Evolutionary conservation across 37 sponge, comb jelly and placozoan genomes (phyloP), one percentile per base, ranked within the genome.

Genomic region (Aphrocallistes beatrix): DNA sequence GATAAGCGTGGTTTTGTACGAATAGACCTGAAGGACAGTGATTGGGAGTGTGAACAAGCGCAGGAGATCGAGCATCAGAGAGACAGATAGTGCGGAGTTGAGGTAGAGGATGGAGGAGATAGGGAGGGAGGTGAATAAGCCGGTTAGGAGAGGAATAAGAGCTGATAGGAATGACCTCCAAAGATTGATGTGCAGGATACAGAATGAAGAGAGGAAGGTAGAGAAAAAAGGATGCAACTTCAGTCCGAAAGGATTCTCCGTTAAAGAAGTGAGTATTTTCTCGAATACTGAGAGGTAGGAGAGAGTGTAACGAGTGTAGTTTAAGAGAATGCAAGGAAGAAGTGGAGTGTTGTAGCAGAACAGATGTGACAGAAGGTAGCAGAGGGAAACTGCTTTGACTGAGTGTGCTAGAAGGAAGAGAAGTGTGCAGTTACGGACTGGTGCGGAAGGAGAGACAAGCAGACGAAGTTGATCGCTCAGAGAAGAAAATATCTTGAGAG

Each of bases 191-290:
- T 60, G 75, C 28, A 25, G 75, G 25, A 19, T 60, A 28, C 75
- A 60, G 21, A 60, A 60, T 60, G 75, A 60, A 30, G 75, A 60
- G 32, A 60, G 75, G 75, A 60, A 60, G 32, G 75, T 25, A 60
- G 75, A 3, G 21, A 60, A 30, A 30, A 60, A 30, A 6, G 75
- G 75, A 60, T 60, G 75, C n/a, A 60, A 30, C n/a, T 60, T 60
- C 34, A 60, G 25, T 8, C 75, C 75, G 3, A 60, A 30, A 13
- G 75, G 75, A 30, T 60, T 19, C 75, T 60, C 75, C 6, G 75
- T 60, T 60, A 60, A 30, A 6, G 75, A 60, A 13, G 10, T 19
- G 8, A 60, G 10, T 28, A 6, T 60, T 6, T 13, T 1, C 75
- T 60, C 75, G 10, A 30, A 25, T 3, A 60, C 28, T 19, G 75